phyloP scores from a whole-genome alignment of 1,140 invertebrate genomes.

The Orius insidiosus region DNA sequence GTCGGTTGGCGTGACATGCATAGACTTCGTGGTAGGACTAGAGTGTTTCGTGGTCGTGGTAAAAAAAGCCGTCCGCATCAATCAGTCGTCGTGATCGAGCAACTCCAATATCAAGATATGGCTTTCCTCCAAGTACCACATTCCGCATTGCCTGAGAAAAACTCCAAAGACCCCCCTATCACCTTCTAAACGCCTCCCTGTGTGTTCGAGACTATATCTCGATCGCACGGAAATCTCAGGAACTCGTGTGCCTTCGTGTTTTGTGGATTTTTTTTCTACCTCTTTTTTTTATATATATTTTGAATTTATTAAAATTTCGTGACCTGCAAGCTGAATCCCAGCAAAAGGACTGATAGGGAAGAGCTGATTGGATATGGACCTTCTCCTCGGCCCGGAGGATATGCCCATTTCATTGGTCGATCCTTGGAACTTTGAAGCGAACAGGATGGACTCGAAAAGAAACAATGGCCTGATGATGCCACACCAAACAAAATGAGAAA shows the following conservation, averaged over 20 bases:
- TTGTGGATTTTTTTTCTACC: background rate
- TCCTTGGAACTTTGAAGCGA: constrained; percentile 7
- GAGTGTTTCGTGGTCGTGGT: constrained; percentile 11
- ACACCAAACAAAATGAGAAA: constrained; percentile 14
- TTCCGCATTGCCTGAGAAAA: constrained; percentile 21
- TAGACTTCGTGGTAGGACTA: constrained; percentile 9
- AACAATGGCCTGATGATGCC: constrained; percentile 11
- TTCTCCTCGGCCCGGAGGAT: constrained; percentile 10
- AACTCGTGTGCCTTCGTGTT: background rate
- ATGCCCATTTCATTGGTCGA: background rate
- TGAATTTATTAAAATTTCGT: too few relatives aligned
- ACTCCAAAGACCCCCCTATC: constrained; percentile 20
- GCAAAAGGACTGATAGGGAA: background rate
- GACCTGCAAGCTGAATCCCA: constrained; percentile 14
- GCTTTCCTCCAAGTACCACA: constrained; percentile 21
- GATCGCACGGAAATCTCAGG: too few relatives aligned
- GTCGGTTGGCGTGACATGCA: constrained; percentile 11
- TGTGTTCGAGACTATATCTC: background rate
- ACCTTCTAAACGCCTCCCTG: background rate
- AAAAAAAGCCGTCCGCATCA: constrained; percentile 12
- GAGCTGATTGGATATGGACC: constrained; percentile 9
- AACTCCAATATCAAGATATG: constrained; percentile 16
- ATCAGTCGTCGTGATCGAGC: constrained; percentile 14
- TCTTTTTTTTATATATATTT: background rate
- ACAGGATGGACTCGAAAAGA: constrained; percentile 11